Evolutionary conservation across 2,113 vertebrate species (phyloP).

Genomic region (Trinectes maculatus): DNA sequence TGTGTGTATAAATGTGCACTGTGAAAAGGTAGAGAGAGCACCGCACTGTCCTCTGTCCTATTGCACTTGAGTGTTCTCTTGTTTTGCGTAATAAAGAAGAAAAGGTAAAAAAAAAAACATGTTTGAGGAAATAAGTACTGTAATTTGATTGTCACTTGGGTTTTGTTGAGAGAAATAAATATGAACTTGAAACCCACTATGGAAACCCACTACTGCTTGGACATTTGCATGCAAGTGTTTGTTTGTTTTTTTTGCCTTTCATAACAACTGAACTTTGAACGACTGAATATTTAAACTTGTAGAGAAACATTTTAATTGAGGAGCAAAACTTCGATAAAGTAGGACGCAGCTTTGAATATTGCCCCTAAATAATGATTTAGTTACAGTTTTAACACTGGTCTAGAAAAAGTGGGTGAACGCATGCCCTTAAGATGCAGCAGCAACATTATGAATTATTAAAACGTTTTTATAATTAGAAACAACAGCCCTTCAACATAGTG

Average conservation of each 20-base stretch:
- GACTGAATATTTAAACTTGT: not conserved
- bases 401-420: not conserved
- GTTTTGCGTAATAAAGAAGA: slow-evolving; percentile 73
- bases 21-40: slow-evolving; percentile 84
- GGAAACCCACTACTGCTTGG: slow-evolving; percentile 23
- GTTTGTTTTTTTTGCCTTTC: not conserved
- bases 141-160: slow-evolving; percentile 84
- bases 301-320: slow-evolving; percentile 1
- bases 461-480: not conserved
- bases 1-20: slow-evolving; percentile 86
- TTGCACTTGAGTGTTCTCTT: slow-evolving; percentile 84
- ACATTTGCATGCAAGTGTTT: slow-evolving; percentile 7
- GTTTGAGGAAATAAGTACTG: slow-evolving; percentile 76
- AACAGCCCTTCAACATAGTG: slow-evolving; percentile 13
- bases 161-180: slow-evolving; percentile 81
- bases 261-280: not conserved
- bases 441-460: slow-evolving; percentile 5
- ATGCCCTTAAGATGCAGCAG: not conserved
- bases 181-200: slow-evolving; percentile 76
- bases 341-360: not conserved
- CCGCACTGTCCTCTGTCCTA: slow-evolving; percentile 83
- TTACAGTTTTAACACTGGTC: not conserved
- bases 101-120: slow-evolving; percentile 71
- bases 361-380: not conserved
- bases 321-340: not conserved